Percentiles rank a stretch among this genome's conserved stretches.
Evolutionary conservation across 2,888 invertebrate genomes (phyloP).

Genomic region (Pogonocherus hispidulus): DNA sequence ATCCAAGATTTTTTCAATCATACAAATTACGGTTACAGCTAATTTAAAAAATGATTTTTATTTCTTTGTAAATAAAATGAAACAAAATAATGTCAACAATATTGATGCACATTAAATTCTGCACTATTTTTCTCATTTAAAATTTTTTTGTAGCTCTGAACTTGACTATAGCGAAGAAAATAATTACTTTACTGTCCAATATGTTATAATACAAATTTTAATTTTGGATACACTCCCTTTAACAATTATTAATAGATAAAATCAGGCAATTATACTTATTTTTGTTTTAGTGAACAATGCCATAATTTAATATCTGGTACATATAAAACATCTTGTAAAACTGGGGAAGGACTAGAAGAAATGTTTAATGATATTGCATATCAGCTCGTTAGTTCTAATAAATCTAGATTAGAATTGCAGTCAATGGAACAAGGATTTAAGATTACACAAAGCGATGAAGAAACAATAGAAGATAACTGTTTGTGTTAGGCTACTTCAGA

Average conservation of each 20-base stretch:
- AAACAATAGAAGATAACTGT: slow-evolving; percentile 67
- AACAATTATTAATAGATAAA: background rate
- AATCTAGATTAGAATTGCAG: slow-evolving; percentile 87
- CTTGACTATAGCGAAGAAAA: too few species aligned
- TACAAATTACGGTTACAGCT: too few species aligned
- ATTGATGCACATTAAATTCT: too few species aligned
- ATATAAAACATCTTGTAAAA: slow-evolving; percentile 92
- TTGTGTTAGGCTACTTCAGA: slow-evolving; percentile 66
- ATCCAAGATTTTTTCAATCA: too few species aligned
- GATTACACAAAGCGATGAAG: slow-evolving; percentile 76
- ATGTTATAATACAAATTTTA: too few species aligned
- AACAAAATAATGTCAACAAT: too few species aligned
- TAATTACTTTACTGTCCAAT: too few species aligned
- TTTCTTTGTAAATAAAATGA: too few species aligned
- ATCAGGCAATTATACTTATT: background rate
- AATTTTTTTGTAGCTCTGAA: too few species aligned
- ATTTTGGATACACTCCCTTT: too few species aligned
- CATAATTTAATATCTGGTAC: slow-evolving; percentile 90
- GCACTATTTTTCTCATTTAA: too few species aligned
- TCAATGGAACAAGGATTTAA: slow-evolving; percentile 84
- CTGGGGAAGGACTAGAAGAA: slow-evolving; percentile 87
- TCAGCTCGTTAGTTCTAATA: slow-evolving; percentile 83
- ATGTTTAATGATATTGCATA: slow-evolving; percentile 93
- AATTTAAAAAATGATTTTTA: too few species aligned
- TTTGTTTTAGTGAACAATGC: slow-evolving; percentile 84